Evolutionary conservation across 1,140 invertebrate genomes (phyloP), one percentile per base, ranked within the genome.

Genomic region (Centruroides sculpturatus): DNA sequence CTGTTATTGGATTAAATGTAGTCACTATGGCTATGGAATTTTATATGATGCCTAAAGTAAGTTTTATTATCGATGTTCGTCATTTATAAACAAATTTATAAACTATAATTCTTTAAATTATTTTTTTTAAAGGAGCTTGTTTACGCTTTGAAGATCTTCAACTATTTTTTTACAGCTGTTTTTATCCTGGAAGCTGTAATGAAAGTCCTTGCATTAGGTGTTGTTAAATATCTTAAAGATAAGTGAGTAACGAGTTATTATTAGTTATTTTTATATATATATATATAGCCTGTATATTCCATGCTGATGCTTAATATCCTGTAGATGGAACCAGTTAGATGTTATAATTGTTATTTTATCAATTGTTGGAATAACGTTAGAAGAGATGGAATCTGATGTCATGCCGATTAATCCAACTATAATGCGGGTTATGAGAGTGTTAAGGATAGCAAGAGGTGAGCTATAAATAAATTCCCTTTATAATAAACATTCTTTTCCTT

Each of bases 1-100:
- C 91, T 52, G 95, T 99, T 0, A 99, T 99, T 65, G 95, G 96
- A 34, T 79, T 99, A 5, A 99, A 99, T 73, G 95, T 99, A 55
- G 92, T 99, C 47, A 98, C 96, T 47, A 99, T 99, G 97, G 96
- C 96, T 3, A 89, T 98, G 81, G 97, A 99, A 76, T 98, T 96
- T 75, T 98, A 99, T 72, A 87, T 86, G 82, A 99, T 99, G 97
- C 94, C 94, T 49, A 81, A 85, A 66, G 83, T 84, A 75, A 73
- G 73, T 69, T 35, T 53, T 10, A 36, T 0, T 2, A 23, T 23
- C 23, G 0, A 2, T 23, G 23, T n/a, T 61, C 50, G 13, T 35
- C 13, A 13, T 56, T 9, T 60, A n/a, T 9, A 57, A 12, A 41
- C 1, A 49, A 51, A 52, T 59, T 55, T 35, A 10, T 3, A 59